Evolutionary conservation across 1,140 invertebrate species (phyloP).

Genomic region (Periplaneta americana): DNA sequence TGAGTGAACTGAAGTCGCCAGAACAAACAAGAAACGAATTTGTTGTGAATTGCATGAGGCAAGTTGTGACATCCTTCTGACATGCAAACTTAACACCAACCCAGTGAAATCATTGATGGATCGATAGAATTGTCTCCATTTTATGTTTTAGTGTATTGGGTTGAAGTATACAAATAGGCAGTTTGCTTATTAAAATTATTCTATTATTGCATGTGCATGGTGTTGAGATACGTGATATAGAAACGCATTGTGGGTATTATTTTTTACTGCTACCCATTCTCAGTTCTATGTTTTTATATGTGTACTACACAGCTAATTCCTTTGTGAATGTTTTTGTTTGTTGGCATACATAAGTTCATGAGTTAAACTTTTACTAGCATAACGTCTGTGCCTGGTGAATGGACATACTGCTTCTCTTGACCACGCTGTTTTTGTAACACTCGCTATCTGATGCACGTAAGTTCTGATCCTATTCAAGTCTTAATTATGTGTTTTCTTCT

Average conservation of each 20-base stretch:
- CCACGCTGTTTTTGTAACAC: too few species aligned
- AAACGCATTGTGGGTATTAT: neutral
- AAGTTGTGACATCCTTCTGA: conserved; percentile 22
- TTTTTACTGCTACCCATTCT: neutral
- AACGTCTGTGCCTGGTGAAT: neutral
- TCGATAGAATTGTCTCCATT: neutral
- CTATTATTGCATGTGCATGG: neutral
- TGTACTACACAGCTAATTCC: too few species aligned
- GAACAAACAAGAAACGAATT: conserved; percentile 14
- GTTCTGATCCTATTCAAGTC: too few species aligned
- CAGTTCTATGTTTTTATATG: neutral
- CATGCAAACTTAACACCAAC: neutral
- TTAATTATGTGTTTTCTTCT: too few species aligned
- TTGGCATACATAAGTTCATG: neutral
- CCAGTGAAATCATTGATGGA: neutral
- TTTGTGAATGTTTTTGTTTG: neutral
- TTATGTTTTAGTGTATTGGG: neutral
- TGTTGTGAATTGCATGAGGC: conserved; percentile 21
- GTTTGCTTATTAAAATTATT: neutral
- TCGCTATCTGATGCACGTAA: too few species aligned
- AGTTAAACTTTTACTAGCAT: neutral
- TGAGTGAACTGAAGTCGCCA: neutral
- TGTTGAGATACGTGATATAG: neutral
- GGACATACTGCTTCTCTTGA: too few species aligned
- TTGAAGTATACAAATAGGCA: neutral